Conservation (phyloP, 1,140 invertebrate genomes). For the Drosophila sp. region DNA sequence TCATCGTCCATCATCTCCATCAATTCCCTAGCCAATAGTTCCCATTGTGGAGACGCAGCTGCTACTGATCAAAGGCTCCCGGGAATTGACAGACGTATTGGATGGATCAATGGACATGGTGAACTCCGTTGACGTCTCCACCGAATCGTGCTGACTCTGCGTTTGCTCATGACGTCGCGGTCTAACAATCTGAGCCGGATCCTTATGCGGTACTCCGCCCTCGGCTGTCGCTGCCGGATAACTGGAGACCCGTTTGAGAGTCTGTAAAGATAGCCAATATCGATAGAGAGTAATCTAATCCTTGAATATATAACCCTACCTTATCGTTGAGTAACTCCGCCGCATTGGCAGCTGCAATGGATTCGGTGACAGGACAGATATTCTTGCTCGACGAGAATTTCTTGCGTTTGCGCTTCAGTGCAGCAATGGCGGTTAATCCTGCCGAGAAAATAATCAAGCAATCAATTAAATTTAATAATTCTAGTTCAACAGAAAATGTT, state of each 20-base stretch:
- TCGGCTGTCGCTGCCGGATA: slow-evolving; percentile 76
- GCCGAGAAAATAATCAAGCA: too few species aligned
- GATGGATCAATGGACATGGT: slow-evolving; percentile 83
- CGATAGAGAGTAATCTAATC: background rate
- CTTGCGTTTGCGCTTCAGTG: slow-evolving; percentile 90
- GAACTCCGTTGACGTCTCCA: slow-evolving; percentile 78
- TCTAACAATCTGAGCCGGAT: slow-evolving; percentile 70
- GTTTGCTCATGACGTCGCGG: slow-evolving; percentile 85
- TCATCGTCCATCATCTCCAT: background rate
- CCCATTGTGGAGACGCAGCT: slow-evolving; percentile 72
- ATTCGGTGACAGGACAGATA: slow-evolving; percentile 86
- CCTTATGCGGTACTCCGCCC: slow-evolving; percentile 66
- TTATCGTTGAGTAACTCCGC: slow-evolving; percentile 66
- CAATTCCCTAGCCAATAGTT: slow-evolving; percentile 55
- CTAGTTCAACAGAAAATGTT: too few species aligned
- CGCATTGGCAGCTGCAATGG: slow-evolving; percentile 71
- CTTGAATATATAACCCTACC: slow-evolving; percentile 5
- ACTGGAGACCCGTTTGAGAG: slow-evolving; percentile 80
- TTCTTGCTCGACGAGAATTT: slow-evolving; percentile 91
- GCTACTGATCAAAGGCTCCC: slow-evolving; percentile 78
- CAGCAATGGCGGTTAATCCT: slow-evolving; percentile 87
- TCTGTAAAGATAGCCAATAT: slow-evolving; percentile 29
- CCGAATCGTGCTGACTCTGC: slow-evolving; percentile 85
- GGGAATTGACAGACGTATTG: slow-evolving; percentile 81
- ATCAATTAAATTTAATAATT: background rate